A percentile compares a stretch with the other conserved stretches of the same genome.
Conservation (phyloP, 2,888 invertebrate species). For the Folsomia manolachei region DNA sequence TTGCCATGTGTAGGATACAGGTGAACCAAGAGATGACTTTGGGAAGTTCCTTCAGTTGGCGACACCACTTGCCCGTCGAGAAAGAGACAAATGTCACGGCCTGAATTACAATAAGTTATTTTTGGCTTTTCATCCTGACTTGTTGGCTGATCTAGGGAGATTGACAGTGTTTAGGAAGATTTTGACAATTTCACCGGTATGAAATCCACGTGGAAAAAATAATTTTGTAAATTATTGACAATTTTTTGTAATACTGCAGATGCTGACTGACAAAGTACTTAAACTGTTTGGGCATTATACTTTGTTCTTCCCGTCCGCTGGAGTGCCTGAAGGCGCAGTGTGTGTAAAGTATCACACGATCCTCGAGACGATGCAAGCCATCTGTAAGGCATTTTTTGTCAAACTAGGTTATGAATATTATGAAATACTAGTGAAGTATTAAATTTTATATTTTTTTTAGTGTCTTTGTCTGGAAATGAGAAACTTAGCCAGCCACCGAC, state of each 20-base stretch:
- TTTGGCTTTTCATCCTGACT: background rate
- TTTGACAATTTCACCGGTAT: background rate
- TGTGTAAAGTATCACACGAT: background rate
- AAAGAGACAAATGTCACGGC: background rate
- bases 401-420: too few relatives aligned
- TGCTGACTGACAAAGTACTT: background rate
- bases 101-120: background rate
- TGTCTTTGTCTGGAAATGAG: background rate
- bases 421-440: too few relatives aligned
- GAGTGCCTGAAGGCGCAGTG: background rate
- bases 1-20: background rate
- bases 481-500: background rate
- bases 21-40: background rate
- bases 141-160: background rate
- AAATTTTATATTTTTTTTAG: background rate
- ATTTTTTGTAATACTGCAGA: too few relatives aligned
- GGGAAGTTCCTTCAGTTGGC: background rate
- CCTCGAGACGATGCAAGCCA: background rate
- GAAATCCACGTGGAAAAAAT: background rate
- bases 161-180: background rate
- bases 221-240: background rate
- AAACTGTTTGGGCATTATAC: background rate
- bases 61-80: background rate
- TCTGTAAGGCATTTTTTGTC: background rate
- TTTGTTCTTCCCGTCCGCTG: background rate